Evolutionary conservation across 2,797 vertebrate species (phyloP).

Genomic region (Hephaestus fuliginosus): DNA sequence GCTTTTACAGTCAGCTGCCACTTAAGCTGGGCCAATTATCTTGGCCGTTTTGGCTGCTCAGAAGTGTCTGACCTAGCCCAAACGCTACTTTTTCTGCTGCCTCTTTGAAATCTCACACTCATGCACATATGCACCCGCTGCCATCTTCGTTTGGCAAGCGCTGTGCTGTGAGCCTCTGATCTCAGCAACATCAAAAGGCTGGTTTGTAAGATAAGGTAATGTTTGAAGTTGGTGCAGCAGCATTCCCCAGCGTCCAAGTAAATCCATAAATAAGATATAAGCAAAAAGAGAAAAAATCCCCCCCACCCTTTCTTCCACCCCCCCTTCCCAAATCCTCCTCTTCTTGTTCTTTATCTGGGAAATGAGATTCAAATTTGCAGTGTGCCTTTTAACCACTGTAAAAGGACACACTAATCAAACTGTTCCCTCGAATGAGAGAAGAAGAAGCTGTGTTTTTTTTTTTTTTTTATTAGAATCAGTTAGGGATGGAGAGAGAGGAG

Average conservation of each 20-base stretch:
- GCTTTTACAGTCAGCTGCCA: slow-evolving; percentile 89
- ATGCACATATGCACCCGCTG: slow-evolving; percentile 85
- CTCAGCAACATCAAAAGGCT: slow-evolving; percentile 94
- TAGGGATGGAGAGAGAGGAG: slow-evolving; percentile 20
- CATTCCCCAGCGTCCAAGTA: slow-evolving; percentile 93
- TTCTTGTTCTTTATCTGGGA: slow-evolving; percentile 84
- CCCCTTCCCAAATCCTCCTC: slow-evolving; percentile 67
- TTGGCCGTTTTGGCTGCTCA: slow-evolving; percentile 88
- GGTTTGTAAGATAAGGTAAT: slow-evolving; percentile 97
- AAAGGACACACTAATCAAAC: slow-evolving; percentile 78
- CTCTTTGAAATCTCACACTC: slow-evolving; percentile 92
- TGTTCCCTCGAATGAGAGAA: slow-evolving; percentile 74
- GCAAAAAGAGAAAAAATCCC: slow-evolving; percentile 82
- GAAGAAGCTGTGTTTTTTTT: slow-evolving; percentile 45
- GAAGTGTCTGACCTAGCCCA: slow-evolving; percentile 92
- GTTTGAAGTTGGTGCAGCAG: slow-evolving; percentile 94
- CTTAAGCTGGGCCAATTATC: slow-evolving; percentile 93
- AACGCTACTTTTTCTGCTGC: slow-evolving; percentile 88
- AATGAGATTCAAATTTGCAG: slow-evolving; percentile 85
- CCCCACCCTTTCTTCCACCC: slow-evolving; percentile 46
- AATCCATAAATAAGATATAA: slow-evolving; percentile 95
- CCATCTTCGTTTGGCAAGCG: slow-evolving; percentile 91
- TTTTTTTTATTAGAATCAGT: slow-evolving; percentile 54
- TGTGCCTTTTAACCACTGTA: slow-evolving; percentile 85
- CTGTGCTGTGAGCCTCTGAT: slow-evolving; percentile 91